phyloP scores from a whole-genome alignment of 2,113 vertebrate genomes.

The cat (Felis catus) region DNA sequence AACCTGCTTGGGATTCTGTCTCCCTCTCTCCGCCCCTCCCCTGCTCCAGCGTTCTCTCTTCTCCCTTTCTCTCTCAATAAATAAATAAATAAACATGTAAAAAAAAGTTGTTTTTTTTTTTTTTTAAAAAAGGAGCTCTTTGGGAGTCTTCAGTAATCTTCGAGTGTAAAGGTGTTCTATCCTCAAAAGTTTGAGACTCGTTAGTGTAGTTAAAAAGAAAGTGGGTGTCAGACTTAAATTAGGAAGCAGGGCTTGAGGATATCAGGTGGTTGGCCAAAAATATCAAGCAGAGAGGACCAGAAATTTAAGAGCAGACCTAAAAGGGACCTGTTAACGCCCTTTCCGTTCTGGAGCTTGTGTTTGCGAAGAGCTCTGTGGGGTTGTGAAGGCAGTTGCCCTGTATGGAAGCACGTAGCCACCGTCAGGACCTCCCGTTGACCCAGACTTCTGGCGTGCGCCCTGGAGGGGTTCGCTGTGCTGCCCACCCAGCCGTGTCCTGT shows the following conservation, averaged over 20 bases:
- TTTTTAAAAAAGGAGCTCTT: not conserved
- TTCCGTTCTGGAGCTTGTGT: not conserved
- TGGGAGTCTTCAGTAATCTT: not conserved
- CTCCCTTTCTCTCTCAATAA: too few species aligned
- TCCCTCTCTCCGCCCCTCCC: too few species aligned
- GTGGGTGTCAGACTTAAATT: not conserved
- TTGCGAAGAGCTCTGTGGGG: not conserved
- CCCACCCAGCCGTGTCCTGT: not conserved
- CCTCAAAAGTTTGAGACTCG: not conserved
- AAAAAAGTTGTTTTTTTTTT: too few species aligned
- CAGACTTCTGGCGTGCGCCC: not conserved
- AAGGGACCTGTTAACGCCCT: fast-evolving
- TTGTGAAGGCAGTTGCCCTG: not conserved
- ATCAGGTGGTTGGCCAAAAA: not conserved
- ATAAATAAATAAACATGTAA: too few species aligned
- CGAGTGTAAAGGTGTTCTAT: not conserved
- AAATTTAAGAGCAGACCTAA: not conserved
- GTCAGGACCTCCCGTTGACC: not conserved
- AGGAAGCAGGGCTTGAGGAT: not conserved
- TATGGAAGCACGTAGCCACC: fast-evolving
- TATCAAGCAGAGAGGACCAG: not conserved
- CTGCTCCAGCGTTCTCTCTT: too few species aligned
- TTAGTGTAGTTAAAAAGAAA: not conserved
- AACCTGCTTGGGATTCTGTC: too few species aligned
- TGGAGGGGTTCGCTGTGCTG: not conserved